Base-by-base conservation (phyloP, 1,140 invertebrate genomes). In the Calephelis virginiensis region DNA sequence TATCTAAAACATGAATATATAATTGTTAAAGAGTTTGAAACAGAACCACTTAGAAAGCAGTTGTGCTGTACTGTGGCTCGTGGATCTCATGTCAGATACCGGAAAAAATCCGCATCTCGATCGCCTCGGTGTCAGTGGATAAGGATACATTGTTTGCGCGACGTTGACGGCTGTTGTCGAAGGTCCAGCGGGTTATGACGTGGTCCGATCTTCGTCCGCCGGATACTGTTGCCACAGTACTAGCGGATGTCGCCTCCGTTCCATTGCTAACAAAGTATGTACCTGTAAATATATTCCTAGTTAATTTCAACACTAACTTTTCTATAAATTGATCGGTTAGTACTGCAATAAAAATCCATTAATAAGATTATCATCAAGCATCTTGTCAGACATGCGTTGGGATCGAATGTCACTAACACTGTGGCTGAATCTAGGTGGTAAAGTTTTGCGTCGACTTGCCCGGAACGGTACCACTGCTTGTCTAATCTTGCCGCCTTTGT, bases 131-230 rank as follows among this genome's bases (percentile, higher is more conserved):
- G 6, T 37, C 61, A 14, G 2, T 46, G n/a, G n/a, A 45, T 46
- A 62, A 12, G 11, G 40, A 17, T 6, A 50, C 46, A 8, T 7
- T 17, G 17, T 0, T 40, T 37, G 47, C 11, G 1, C 62, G 68
- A 8, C 70, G 67, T 50, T 77, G 76, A 6, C 77, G 73, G 63
- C 68, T 79, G 71, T 83, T 83, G 73, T 85, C 77, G 68, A 85
- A 83, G 1, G 70, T 85, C 80, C 82, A 86, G 1, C 79, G 68
- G 5, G 66, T 69, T 66, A 86, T 81, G 74, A 70, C 77, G 11
- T 69, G 67, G 7, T 76, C 74, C 2, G 64, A 53, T n/a, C 70
- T 72, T 8, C 70, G 75, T 10, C 68, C 47, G 37, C 38, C 37
- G 67, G 11, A 47, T 13, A 60, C n/a, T 10, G 13, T 46, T 48